Conservation (phyloP, 2,797 vertebrate species). For the Lophura swinhoii region DNA sequence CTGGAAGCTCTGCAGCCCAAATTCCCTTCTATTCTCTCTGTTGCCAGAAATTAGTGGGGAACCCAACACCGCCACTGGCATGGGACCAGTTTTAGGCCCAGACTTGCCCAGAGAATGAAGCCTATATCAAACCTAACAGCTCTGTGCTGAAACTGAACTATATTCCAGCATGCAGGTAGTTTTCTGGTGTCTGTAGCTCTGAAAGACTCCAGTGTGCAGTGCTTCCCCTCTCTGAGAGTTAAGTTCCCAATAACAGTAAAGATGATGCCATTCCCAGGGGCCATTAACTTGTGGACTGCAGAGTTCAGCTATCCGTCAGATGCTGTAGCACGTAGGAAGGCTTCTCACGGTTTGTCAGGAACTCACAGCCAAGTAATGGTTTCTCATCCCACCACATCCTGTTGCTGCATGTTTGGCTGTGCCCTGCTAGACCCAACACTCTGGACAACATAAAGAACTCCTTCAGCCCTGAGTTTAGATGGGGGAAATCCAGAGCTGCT, state of each 20-base stretch:
- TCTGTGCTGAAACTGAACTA: not conserved
- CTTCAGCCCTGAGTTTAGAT: not conserved
- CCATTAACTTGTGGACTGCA: not conserved
- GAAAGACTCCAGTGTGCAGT: not conserved
- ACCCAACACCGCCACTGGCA: too few relatives aligned
- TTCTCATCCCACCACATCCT: not conserved
- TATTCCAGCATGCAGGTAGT: accelerated
- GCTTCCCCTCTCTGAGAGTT: not conserved
- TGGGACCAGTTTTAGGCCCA: not conserved
- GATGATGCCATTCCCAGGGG: not conserved
- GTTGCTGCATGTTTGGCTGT: accelerated
- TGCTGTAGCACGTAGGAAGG: accelerated
- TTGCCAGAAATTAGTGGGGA: not conserved
- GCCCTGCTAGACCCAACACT: accelerated
- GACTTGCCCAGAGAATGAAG: not conserved
- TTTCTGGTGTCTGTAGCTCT: not conserved
- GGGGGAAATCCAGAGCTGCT: not conserved
- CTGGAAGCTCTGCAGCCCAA: not conserved
- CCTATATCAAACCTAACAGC: not conserved
- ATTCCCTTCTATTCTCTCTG: not conserved
- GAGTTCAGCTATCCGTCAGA: not conserved
- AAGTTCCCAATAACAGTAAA: not conserved
- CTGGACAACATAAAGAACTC: not conserved
- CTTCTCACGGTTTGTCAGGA: not conserved
- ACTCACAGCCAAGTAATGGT: accelerated